Percentiles rank a stretch among this genome's conserved stretches.
These are phyloP conservation scores for Smittia sp. DNA, from an alignment of 2,888 invertebrate genomes.

Conservation along the genomic window DNA sequence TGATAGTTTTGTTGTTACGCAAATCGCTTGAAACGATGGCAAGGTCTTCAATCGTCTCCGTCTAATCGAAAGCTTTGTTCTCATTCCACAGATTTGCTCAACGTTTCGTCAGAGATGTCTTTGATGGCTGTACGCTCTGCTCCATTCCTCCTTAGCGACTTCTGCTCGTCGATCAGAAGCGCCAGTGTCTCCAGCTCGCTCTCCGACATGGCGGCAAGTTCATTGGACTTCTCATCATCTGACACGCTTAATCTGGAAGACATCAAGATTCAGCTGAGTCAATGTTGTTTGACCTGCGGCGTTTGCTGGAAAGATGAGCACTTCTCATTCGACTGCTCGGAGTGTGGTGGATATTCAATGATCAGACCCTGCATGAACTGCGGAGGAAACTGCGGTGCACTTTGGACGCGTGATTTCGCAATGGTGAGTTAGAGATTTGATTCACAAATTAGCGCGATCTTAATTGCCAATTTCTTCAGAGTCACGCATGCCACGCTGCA, in stretches of 20 bases:
- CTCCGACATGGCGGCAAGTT: slow-evolving; percentile 49
- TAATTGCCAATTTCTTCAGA: not conserved
- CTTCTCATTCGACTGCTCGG: slow-evolving; percentile 72
- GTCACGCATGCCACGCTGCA: slow-evolving; percentile 24
- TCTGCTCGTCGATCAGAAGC: slow-evolving; percentile 45
- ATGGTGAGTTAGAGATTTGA: slow-evolving; percentile 58
- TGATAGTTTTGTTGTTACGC: slow-evolving; percentile 3
- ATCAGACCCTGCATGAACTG: slow-evolving; percentile 73
- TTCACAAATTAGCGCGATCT: not conserved
- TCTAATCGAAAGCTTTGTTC: not conserved
- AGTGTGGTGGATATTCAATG: slow-evolving; percentile 76
- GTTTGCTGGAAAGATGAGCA: slow-evolving; percentile 78
- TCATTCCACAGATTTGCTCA: not conserved
- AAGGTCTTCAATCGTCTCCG: not conserved
- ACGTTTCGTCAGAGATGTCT: slow-evolving; percentile 25
- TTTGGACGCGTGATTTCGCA: slow-evolving; percentile 74
- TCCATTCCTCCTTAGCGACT: slow-evolving; percentile 30
- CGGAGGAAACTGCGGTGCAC: slow-evolving; percentile 67
- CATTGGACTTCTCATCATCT: slow-evolving; percentile 48
- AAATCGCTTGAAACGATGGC: slow-evolving; percentile 2
- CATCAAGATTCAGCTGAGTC: slow-evolving; percentile 66
- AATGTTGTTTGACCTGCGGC: slow-evolving; percentile 71
- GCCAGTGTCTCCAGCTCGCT: slow-evolving; percentile 52
- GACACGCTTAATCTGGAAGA: slow-evolving; percentile 68
- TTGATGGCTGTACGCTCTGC: slow-evolving; percentile 4